These are phyloP conservation scores for Microctenopoma steveboyesi DNA, from an alignment of 2,797 vertebrate genomes.

Conservation along the genomic window DNA sequence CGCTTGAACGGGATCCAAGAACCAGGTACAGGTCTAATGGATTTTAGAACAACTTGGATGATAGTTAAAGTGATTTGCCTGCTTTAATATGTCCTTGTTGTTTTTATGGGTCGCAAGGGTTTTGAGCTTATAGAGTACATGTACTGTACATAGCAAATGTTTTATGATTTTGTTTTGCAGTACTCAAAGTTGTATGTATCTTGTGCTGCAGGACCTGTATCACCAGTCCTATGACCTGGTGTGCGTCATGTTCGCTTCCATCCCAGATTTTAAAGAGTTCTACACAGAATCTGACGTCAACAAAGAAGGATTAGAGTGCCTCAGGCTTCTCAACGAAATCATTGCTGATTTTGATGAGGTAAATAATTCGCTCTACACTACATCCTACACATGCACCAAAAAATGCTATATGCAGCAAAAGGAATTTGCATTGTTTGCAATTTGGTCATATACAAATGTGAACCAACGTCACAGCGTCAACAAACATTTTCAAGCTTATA, in stretches of 20 bases:
- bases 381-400: background rate
- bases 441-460: too few relatives aligned
- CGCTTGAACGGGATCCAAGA: constrained; percentile 44
- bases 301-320: constrained; percentile 98
- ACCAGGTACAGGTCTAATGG: constrained; percentile 20
- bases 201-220: constrained; percentile 90
- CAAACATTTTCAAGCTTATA: too few relatives aligned
- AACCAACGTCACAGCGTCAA: too few relatives aligned
- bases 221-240: constrained; percentile 98
- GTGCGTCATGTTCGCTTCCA: constrained; percentile 99
- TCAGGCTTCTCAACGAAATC: constrained; percentile 97
- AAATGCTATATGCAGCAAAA: background rate
- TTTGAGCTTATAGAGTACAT: background rate
- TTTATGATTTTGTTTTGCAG: background rate
- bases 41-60: constrained; percentile 14
- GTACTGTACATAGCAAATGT: background rate
- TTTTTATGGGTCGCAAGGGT: background rate
- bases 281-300: constrained; percentile 99
- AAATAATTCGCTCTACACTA: constrained; percentile 31
- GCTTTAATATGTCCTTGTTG: background rate
- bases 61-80: constrained; percentile 12
- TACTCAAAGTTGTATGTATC: constrained; percentile 34
- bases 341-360: constrained; percentile 99
- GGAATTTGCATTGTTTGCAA: too few relatives aligned
- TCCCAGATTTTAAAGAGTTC: constrained; percentile 99